phyloP scores from a whole-genome alignment of 2,888 invertebrate genomes.

The Drosophila subquinaria region DNA sequence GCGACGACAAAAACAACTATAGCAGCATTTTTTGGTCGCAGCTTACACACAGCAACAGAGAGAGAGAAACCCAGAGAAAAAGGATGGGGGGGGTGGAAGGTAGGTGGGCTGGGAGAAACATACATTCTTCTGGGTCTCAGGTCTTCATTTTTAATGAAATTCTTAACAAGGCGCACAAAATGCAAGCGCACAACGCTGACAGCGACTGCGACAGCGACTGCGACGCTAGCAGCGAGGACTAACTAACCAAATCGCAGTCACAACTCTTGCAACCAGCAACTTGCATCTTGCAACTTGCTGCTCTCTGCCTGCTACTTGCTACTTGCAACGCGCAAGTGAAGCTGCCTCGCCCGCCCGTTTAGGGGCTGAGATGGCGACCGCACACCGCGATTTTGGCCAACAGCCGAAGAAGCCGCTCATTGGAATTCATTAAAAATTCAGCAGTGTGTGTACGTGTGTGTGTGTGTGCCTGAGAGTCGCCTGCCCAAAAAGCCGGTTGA shows the following conservation, averaged over 20 bases:
- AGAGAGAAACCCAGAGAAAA: slow-evolving; percentile 5
- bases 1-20: slow-evolving; percentile 72
- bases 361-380: slow-evolving; percentile 70
- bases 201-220: slow-evolving; percentile 23
- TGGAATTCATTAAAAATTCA: slow-evolving; percentile 84
- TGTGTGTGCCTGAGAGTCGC: slow-evolving; percentile 62
- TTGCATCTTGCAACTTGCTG: slow-evolving; percentile 22
- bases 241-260: slow-evolving; percentile 81
- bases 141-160: slow-evolving; percentile 84
- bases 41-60: slow-evolving; percentile 23
- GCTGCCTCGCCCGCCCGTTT: slow-evolving; percentile 77
- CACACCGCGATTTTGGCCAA: slow-evolving; percentile 80
- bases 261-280: slow-evolving; percentile 44
- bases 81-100: neutral
- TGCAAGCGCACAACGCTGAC: slow-evolving; percentile 50
- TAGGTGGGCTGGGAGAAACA: slow-evolving; percentile 46
- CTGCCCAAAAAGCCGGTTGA: slow-evolving; percentile 82
- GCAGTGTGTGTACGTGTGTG: slow-evolving; percentile 60
- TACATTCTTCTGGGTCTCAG: slow-evolving; percentile 82
- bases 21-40: slow-evolving; percentile 66
- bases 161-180: slow-evolving; percentile 83
- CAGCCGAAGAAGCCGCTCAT: slow-evolving; percentile 74
- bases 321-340: slow-evolving; percentile 55
- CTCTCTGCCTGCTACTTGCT: slow-evolving; percentile 23
- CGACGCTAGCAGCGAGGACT: too few relatives aligned